Evolutionary conservation across 2,888 invertebrate species (phyloP).

Genomic region (Cheiracanthium punctorium): DNA sequence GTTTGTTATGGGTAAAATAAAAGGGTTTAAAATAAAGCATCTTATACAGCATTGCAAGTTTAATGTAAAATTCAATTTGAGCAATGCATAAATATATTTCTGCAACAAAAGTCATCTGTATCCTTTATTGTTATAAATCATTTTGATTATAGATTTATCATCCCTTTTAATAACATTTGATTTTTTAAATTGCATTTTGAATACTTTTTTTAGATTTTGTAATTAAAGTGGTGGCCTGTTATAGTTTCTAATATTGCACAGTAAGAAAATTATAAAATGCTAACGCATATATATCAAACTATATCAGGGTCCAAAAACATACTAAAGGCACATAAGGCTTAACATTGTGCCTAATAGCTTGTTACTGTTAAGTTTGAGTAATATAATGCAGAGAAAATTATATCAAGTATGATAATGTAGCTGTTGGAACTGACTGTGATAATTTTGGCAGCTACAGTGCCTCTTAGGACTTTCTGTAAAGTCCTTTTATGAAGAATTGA

Average conservation of each 20-base stretch:
- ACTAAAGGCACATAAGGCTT: conserved; percentile 36
- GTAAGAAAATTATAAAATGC: neutral
- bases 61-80: too few species aligned
- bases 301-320: conserved; percentile 58
- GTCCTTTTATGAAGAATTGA: conserved; percentile 36
- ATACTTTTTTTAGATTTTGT: neutral
- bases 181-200: neutral
- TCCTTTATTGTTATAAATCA: neutral
- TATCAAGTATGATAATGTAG: conserved; percentile 49
- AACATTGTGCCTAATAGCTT: conserved; percentile 51
- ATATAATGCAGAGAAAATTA: neutral
- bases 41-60: too few species aligned
- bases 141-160: neutral
- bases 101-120: too few species aligned
- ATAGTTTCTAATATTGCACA: conserved; percentile 30
- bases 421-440: conserved; percentile 67
- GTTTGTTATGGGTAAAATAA: neutral
- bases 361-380: conserved; percentile 58
- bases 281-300: conserved; percentile 37
- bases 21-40: neutral
- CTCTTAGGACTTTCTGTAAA: conserved; percentile 33
- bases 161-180: too few species aligned
- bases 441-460: conserved; percentile 64
- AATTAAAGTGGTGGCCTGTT: conserved; percentile 30
- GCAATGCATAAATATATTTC: too few species aligned